Percentiles rank a stretch among this genome's conserved stretches.
Evolutionary conservation across 1,140 invertebrate species (phyloP).

Genomic region (Pectinophora gossypiella): DNA sequence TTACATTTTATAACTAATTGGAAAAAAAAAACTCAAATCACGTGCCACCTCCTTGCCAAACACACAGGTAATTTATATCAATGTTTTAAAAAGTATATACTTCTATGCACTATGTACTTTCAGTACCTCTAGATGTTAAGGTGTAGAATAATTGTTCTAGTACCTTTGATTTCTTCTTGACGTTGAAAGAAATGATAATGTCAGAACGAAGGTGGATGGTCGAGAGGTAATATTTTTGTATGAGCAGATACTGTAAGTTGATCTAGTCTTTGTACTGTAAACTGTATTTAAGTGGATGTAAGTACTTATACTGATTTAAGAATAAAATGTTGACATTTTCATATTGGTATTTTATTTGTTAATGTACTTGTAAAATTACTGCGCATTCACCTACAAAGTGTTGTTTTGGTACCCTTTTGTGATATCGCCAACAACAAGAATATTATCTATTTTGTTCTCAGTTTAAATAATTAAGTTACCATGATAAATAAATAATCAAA

Average conservation of each 20-base stretch:
- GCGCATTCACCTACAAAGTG: too few species aligned
- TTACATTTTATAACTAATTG: too few species aligned
- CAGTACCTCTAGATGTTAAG: neutral
- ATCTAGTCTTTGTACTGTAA: slow-evolving; percentile 44
- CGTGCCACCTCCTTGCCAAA: too few species aligned
- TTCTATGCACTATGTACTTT: neutral
- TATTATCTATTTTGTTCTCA: too few species aligned
- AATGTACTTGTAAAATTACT: too few species aligned
- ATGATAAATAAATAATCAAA: too few species aligned
- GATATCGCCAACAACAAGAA: too few species aligned
- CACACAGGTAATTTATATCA: neutral
- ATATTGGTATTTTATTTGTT: slow-evolving; percentile 18
- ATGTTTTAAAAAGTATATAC: neutral
- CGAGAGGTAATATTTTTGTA: slow-evolving; percentile 59
- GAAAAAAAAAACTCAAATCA: too few species aligned
- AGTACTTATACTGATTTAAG: slow-evolving; percentile 61
- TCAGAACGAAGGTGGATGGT: slow-evolving; percentile 41
- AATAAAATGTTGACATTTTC: slow-evolving; percentile 71
- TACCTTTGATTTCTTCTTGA: neutral
- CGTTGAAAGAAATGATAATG: slow-evolving; percentile 15
- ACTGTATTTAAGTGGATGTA: slow-evolving; percentile 39
- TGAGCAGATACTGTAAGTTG: slow-evolving; percentile 41
- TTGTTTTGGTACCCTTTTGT: too few species aligned
- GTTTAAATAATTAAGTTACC: too few species aligned
- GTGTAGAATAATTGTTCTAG: neutral